Evolutionary conservation across 2,797 vertebrate genomes (phyloP), one percentile per base, ranked within the genome.

Genomic region (Brotula barbata): DNA sequence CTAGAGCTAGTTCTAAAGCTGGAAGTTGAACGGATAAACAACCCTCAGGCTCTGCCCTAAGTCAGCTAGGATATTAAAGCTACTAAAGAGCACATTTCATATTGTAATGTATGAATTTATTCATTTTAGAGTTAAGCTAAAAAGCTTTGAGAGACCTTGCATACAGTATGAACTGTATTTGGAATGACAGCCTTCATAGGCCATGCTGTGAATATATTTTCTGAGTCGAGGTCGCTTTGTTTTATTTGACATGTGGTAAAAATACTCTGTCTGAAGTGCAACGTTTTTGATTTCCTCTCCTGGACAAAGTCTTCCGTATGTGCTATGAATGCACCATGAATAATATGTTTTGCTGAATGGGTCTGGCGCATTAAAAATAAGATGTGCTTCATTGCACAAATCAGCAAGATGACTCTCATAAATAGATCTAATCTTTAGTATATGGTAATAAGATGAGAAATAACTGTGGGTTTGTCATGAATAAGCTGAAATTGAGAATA

Each of bases 351-450:
- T 52, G n/a, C 42, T 42, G 9, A 57, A 46, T 21, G 7, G 9
- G 10, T 49, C 7, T 34, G 13, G 14, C 48, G 17, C 7, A 58
- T 49, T 3, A 61, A 40, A 45, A 62, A 45, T 6, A 19, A 53
- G 6, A 36, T 14, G 5, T 2, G 50, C 8, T 36, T 39, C 9
- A 45, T 1, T 31, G 9, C 7, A 43, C 1, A 31, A 40, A 41
- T 43, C 33, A 25, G 11, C 19, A 46, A 63, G 16, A 62, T 45
- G 3, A 51, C 41, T 43, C 45, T 43, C 6, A n/a, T 15, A 13
- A 22, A 52, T 21, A 33, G 15, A 61, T 51, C 17, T 41, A 28
- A 58, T 16, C 46, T 36, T 50, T 43, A 13, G 31, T 23, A 42
- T 48, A 21, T 22, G 33, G 61, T 1, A 7, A 7, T 7, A 33